Evolutionary conservation across 2,888 invertebrate genomes (phyloP).

Genomic region (Oxyteleia sp.): DNA sequence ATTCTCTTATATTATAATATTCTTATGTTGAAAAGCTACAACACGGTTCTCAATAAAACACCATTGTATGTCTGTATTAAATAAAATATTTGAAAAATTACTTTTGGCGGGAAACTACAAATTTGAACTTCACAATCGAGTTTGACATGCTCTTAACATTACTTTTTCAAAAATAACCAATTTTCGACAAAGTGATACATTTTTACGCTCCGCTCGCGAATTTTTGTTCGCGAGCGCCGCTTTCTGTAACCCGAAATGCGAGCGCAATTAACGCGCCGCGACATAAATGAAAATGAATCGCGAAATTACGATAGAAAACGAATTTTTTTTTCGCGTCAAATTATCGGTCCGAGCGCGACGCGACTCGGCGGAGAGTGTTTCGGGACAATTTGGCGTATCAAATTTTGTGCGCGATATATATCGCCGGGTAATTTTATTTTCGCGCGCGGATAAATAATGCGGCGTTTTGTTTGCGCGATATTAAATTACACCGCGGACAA

Average conservation of each 20-base stretch:
- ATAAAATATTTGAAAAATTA: too few relatives aligned
- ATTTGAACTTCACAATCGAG: too few relatives aligned
- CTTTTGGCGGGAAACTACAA: too few relatives aligned
- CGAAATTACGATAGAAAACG: constrained; percentile 5
- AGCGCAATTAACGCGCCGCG: constrained; percentile 5
- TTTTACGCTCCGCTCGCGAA: constrained; percentile 10
- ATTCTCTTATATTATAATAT: too few relatives aligned
- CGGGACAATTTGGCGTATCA: constrained; percentile 15
- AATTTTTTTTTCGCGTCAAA: background rate
- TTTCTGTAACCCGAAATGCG: background rate
- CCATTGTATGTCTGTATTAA: too few relatives aligned
- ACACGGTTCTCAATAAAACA: too few relatives aligned
- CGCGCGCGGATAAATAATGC: constrained; percentile 41
- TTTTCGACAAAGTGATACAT: too few relatives aligned
- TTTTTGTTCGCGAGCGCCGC: constrained; percentile 2
- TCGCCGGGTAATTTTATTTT: constrained; percentile 32
- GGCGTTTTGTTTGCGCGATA: constrained; percentile 43
- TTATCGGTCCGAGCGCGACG: background rate
- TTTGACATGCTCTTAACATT: too few relatives aligned
- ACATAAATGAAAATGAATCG: constrained; percentile 6
- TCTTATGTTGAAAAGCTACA: too few relatives aligned
- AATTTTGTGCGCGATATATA: constrained; percentile 6
- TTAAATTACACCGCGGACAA: constrained; percentile 20
- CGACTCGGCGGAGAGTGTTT: too few relatives aligned
- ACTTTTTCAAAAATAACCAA: too few relatives aligned